Evolutionary conservation across 2,797 vertebrate species (phyloP), one percentile per base, ranked within the genome.

Genomic region (Salmo trutta): DNA sequence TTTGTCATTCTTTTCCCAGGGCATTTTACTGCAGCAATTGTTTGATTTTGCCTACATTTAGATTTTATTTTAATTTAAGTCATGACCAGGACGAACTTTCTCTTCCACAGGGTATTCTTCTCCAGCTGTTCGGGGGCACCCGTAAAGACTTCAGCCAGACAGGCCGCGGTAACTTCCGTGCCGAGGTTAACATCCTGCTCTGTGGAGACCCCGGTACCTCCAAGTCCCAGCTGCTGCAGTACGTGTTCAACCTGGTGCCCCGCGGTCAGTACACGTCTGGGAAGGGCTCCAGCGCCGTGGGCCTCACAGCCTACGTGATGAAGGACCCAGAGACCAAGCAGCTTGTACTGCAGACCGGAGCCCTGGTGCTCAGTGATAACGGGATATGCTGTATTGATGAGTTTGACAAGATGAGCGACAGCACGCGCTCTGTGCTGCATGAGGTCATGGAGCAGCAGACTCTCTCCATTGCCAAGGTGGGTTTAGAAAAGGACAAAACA

Each of bases 371-470:
- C 10, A 99, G 98, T 29, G 98, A 99, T 91, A 99, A 98, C 1
- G 98, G 98, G 77, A 96, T 99, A 91, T 99, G 98, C 90, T 99
- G 98, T 88, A 99, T 99, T 7, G 98, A 99, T 1, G 98, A 99
- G 91, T 99, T 99, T 16, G 98, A 99, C 90, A 99, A 99, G 91
- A 99, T 99, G 98, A 99, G 94, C 3, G 98, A 99, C 92, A 96
- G 77, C 89, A 99, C 98, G 0, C 94, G 98, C 76, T 99, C 98
- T 0, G 96, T 99, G 71, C 91, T 99, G 51, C 98, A 99, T 4
- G 98, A 99, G 90, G 98, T 99, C 74, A 99, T 99, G 98, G 98
- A 99, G 88, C 98, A 99, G 82, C 98, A 99, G 90, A 99, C 98
- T 0, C 96, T 99, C 27, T 99, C 98, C 73, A 99, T 99, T 0